Percentiles rank a stretch among this genome's conserved stretches.
Conservation (phyloP, 2,797 vertebrate species). For the Cynodonichthys magdalenae region DNA sequence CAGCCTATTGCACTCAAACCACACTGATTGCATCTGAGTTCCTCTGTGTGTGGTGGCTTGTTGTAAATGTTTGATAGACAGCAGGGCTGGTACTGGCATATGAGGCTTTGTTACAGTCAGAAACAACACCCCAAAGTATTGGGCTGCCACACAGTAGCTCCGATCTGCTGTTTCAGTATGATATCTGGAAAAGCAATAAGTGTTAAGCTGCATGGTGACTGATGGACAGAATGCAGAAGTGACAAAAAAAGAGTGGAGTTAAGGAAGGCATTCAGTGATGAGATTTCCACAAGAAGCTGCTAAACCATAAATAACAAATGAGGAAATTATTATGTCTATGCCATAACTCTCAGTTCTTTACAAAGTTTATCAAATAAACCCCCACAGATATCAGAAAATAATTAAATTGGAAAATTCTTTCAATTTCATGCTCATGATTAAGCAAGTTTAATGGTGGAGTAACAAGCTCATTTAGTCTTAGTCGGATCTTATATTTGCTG, state of each 20-base stretch:
- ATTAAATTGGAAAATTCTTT: too few relatives aligned
- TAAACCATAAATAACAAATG: slow-evolving; percentile 18
- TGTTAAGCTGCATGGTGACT: background rate
- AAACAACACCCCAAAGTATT: slow-evolving; percentile 51
- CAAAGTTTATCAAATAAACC: too few relatives aligned
- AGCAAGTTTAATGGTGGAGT: too few relatives aligned
- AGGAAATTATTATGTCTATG: slow-evolving; percentile 2
- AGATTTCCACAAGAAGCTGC: slow-evolving; percentile 10
- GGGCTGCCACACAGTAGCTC: slow-evolving; percentile 58
- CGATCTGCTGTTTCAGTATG: slow-evolving; percentile 44
- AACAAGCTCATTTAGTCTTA: too few relatives aligned
- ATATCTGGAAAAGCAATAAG: slow-evolving; percentile 58
- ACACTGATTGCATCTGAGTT: background rate
- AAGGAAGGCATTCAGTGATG: slow-evolving; percentile 9
- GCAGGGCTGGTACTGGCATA: slow-evolving; percentile 51
- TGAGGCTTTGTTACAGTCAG: slow-evolving; percentile 61
- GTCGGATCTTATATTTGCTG: too few relatives aligned
- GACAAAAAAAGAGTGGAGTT: slow-evolving; percentile 6
- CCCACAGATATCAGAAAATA: too few relatives aligned
- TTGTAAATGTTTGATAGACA: slow-evolving; percentile 53
- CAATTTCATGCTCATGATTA: too few relatives aligned
- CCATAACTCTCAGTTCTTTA: background rate
- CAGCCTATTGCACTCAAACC: slow-evolving; percentile 15
- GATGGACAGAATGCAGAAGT: slow-evolving; percentile 13
- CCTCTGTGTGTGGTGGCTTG: slow-evolving; percentile 43